A percentile compares a stretch with the other conserved stretches of the same genome.
Evolutionary conservation across 2,797 vertebrate species (phyloP).

Genomic region (Tadarida brasiliensis): DNA sequence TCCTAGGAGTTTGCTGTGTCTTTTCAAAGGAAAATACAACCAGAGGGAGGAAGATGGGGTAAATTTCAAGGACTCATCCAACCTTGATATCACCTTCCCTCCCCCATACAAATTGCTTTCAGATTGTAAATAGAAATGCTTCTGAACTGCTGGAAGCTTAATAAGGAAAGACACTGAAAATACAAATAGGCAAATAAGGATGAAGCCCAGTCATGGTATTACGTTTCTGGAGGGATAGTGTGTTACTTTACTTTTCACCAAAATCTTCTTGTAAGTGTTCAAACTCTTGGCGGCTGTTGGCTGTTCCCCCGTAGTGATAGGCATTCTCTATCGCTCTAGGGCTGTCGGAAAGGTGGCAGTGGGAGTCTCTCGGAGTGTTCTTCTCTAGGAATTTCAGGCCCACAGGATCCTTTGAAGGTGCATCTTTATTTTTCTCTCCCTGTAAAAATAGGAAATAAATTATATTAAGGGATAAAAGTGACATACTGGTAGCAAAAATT

Average conservation of each 20-base stretch:
- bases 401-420: constrained; percentile 84
- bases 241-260: constrained; percentile 90
- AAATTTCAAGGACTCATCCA: not conserved
- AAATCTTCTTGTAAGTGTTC: constrained; percentile 90
- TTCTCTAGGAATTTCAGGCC: constrained; percentile 87
- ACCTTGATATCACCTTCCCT: not conserved
- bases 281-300: constrained; percentile 95
- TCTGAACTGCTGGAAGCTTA: constrained; percentile 8
- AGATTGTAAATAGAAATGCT: not conserved
- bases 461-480: not conserved
- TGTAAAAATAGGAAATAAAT: constrained; percentile 82
- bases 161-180: constrained; percentile 33
- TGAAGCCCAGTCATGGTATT: not conserved
- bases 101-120: not conserved
- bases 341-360: constrained; percentile 90
- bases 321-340: constrained; percentile 89
- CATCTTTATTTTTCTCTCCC: constrained; percentile 91
- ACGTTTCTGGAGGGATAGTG: not conserved
- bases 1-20: not conserved
- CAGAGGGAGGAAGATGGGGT: not conserved
- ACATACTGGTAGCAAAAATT: not conserved
- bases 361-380: constrained; percentile 83
- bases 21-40: not conserved
- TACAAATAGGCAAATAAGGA: not conserved
- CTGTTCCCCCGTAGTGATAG: constrained; percentile 92